These are phyloP conservation scores for Bos taurus DNA, from an alignment of 2,113 vertebrate genomes.

Conservation along the genomic window ARS-UCD2.0 NC_037341.1:49760501-49761000, in stretches of 20 bases:
- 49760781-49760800: neutral
- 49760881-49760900: neutral
- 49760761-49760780: neutral
- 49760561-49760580: neutral
- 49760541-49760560: neutral
- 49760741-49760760: neutral
- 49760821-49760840: neutral
- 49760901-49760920: neutral
- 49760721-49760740: neutral
- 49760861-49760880: neutral
- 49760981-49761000: neutral
- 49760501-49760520: neutral
- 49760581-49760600: fast-evolving
- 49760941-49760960: neutral
- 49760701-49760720: neutral
- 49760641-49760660: neutral
- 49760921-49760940: neutral
- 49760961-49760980: neutral
- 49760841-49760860: neutral
- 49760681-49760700: neutral
- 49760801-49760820: neutral
- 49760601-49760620: neutral
- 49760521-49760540: neutral
- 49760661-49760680: neutral
- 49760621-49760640: neutral